A percentile compares a stretch with the other conserved stretches of the same genome.
Conservation (phyloP, 1,140 invertebrate species). For the Prorops nasuta region DNA sequence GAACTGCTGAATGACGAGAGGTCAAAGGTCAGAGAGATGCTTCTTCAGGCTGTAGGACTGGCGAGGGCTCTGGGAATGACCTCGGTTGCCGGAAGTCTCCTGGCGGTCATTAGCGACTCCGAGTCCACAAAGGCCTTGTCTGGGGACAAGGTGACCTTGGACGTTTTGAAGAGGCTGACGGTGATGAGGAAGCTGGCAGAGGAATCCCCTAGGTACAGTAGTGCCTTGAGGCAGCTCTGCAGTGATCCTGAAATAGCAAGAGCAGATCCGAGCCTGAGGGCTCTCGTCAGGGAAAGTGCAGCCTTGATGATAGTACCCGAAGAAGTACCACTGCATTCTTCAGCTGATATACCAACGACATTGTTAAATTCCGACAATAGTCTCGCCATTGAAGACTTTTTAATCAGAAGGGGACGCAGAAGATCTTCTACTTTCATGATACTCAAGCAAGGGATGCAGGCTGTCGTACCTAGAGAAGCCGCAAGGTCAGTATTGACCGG, state of each 20-base stretch:
- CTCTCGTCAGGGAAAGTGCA: constrained; percentile 70
- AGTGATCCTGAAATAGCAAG: constrained; percentile 66
- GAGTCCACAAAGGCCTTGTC: constrained; percentile 60
- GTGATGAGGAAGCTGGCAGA: constrained; percentile 73
- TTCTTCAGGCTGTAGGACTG: constrained; percentile 69
- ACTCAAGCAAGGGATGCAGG: constrained; percentile 73
- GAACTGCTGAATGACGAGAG: constrained; percentile 58
- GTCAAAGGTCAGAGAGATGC: constrained; percentile 52
- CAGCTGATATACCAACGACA: constrained; percentile 65
- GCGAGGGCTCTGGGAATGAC: constrained; percentile 70
- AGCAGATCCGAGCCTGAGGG: constrained; percentile 66
- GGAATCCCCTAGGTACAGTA: constrained; percentile 62
- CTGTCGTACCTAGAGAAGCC: constrained; percentile 73
- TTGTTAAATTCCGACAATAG: constrained; percentile 67
- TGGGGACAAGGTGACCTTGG: constrained; percentile 63
- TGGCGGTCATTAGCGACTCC: constrained; percentile 63
- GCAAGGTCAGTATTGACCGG: constrained; percentile 72
- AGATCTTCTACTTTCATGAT: constrained; percentile 67
- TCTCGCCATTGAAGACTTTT: constrained; percentile 73
- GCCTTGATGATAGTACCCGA: constrained; percentile 68
- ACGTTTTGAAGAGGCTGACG: constrained; percentile 69
- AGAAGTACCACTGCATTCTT: constrained; percentile 62
- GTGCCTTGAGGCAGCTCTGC: constrained; percentile 62
- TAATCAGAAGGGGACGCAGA: constrained; percentile 63
- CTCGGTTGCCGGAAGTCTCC: constrained; percentile 61